Conservation (phyloP, 2,888 invertebrate species). For the Empis stercorea region DNA sequence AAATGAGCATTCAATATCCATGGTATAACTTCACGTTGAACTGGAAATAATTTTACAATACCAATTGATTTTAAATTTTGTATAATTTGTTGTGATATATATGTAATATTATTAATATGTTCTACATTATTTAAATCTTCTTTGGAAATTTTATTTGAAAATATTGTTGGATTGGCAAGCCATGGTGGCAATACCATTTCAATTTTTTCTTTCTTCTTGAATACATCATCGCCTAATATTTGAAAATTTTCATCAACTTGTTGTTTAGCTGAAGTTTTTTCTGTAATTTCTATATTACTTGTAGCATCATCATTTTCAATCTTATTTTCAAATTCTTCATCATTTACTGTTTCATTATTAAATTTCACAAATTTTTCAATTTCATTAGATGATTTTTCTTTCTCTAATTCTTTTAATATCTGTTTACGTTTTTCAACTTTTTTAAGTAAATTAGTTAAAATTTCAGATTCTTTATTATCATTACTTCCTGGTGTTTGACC, state of each 20-base stretch:
- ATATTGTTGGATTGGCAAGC: conserved; percentile 66
- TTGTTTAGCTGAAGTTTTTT: conserved; percentile 18
- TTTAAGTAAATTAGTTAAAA: conserved; percentile 45
- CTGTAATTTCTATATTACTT: conserved; percentile 6
- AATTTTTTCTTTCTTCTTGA: conserved; percentile 46
- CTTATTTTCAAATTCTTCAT: no score
- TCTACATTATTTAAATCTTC: conserved; percentile 31
- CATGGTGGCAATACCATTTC: conserved; percentile 74
- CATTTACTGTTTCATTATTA: no score
- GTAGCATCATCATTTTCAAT: not conserved
- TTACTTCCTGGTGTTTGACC: conserved; percentile 35
- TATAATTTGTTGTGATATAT: conserved; percentile 50
- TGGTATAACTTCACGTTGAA: conserved; percentile 66
- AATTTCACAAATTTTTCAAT: no score
- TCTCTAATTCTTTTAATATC: no score
- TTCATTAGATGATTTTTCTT: no score
- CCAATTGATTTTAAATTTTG: conserved; percentile 53
- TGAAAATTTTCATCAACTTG: conserved; percentile 17
- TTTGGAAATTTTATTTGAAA: conserved; percentile 58
- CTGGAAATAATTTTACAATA: conserved; percentile 71
- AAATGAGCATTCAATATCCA: conserved; percentile 55
- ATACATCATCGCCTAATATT: conserved; percentile 51
- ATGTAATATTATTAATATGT: conserved; percentile 38
- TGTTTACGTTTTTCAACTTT: conserved; percentile 41
- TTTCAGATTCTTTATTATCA: conserved; percentile 40